Conservation (phyloP, 2,888 invertebrate species). For the Oxystoma pomonae region DNA sequence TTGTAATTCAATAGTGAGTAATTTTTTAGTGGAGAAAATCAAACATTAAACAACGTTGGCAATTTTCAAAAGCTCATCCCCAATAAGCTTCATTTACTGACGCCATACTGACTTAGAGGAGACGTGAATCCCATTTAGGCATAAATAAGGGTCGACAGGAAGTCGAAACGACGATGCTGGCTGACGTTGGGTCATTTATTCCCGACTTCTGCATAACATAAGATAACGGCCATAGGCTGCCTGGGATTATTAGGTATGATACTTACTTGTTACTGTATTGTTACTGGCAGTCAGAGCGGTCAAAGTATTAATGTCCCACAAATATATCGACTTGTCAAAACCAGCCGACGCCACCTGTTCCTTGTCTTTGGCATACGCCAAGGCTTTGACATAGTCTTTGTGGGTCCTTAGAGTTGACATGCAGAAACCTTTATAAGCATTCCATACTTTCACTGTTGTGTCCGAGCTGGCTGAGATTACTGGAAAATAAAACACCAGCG, state of each 20-base stretch:
- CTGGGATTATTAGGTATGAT: too few relatives aligned
- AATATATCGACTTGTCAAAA: conserved; percentile 90
- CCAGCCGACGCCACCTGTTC: conserved; percentile 97
- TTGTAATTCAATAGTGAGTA: too few relatives aligned
- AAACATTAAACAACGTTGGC: too few relatives aligned
- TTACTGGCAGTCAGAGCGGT: conserved; percentile 97
- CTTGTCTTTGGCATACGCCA: conserved; percentile 95
- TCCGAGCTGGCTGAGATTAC: conserved; percentile 99
- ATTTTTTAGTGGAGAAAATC: too few relatives aligned
- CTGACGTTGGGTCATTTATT: too few relatives aligned
- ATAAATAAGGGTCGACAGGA: too few relatives aligned
- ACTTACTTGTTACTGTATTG: conserved; percentile 93
- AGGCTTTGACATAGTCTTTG: conserved; percentile 96
- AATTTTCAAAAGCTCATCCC: too few relatives aligned
- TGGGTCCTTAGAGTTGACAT: conserved; percentile 98
- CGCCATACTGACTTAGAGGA: too few relatives aligned
- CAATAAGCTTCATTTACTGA: too few relatives aligned
- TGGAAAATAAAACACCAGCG: too few relatives aligned
- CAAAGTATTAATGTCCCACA: conserved; percentile 98
- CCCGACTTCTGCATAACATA: background rate
- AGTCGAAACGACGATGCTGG: too few relatives aligned
- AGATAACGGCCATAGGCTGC: background rate
- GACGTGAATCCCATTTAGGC: too few relatives aligned
- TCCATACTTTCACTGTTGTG: conserved; percentile 99
- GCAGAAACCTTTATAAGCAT: conserved; percentile 98